A percentile compares a stretch with the other conserved stretches of the same genome.
Evolutionary conservation across 2,113 vertebrate genomes (phyloP).

Genomic region (Antechinus stuartii): DNA sequence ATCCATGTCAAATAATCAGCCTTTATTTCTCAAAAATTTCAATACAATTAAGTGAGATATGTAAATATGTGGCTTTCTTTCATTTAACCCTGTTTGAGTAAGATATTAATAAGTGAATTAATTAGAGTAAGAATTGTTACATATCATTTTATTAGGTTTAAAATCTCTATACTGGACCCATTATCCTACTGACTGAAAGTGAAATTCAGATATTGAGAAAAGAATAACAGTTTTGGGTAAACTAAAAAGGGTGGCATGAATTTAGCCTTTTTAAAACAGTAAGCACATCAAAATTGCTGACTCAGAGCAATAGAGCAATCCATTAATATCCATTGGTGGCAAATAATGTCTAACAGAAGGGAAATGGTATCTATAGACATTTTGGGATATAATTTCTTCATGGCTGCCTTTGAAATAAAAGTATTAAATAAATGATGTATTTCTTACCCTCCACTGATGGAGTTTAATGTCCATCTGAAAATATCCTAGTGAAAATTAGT

Average conservation of each 20-base stretch:
- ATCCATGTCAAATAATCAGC: neutral
- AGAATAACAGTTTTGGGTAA: neutral
- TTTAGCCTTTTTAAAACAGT: constrained; percentile 14
- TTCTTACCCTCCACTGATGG: neutral
- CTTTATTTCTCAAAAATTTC: constrained; percentile 22
- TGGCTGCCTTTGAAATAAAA: constrained; percentile 5
- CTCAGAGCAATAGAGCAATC: neutral
- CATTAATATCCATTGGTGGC: neutral
- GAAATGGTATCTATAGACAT: neutral
- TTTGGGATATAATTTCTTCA: constrained; percentile 20
- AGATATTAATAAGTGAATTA: no score
- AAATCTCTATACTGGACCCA: neutral
- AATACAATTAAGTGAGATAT: neutral
- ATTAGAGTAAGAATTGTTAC: neutral
- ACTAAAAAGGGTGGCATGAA: neutral
- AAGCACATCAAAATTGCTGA: neutral
- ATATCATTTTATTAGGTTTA: neutral
- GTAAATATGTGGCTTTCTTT: neutral
- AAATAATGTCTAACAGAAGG: neutral
- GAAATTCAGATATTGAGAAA: neutral
- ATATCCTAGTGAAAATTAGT: neutral
- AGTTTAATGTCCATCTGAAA: constrained; percentile 3
- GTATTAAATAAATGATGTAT: neutral
- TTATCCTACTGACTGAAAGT: neutral
- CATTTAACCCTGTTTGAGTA: constrained; percentile 7